Conservation (phyloP, 2,113 vertebrate genomes). For the Etheostoma spectabile region DNA sequence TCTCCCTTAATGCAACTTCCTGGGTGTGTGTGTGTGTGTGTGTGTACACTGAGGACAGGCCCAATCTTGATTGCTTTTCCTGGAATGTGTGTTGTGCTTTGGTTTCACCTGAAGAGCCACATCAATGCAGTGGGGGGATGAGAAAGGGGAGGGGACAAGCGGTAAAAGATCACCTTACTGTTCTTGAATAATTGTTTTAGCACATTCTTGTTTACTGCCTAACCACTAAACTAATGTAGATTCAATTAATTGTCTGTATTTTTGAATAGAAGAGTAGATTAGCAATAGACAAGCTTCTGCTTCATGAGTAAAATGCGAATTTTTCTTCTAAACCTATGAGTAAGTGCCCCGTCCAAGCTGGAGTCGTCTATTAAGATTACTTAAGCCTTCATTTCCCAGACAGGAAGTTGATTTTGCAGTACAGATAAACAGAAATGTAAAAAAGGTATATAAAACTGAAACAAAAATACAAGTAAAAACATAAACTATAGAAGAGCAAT, state of each 20-base stretch:
- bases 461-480: neutral
- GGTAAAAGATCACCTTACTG: neutral
- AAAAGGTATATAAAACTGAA: neutral
- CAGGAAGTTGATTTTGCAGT: neutral
- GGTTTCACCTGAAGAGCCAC: slow-evolving; percentile 24
- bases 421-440: neutral
- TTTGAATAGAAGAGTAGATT: neutral
- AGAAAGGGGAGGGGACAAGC: neutral
- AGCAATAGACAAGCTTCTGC: neutral
- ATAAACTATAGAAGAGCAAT: neutral
- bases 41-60: neutral
- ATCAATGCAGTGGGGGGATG: neutral
- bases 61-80: slow-evolving; percentile 2
- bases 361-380: neutral
- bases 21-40: neutral
- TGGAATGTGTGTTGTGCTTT: slow-evolving; percentile 23
- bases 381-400: neutral
- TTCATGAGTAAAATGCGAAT: neutral
- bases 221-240: neutral
- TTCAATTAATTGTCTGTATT: neutral
- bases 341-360: neutral
- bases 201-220: neutral
- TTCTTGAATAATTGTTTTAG: neutral
- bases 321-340: neutral
- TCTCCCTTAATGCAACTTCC: too few species aligned